phyloP scores from a whole-genome alignment of 2,113 vertebrate species.

The Trichomycterus rosablanca region DNA sequence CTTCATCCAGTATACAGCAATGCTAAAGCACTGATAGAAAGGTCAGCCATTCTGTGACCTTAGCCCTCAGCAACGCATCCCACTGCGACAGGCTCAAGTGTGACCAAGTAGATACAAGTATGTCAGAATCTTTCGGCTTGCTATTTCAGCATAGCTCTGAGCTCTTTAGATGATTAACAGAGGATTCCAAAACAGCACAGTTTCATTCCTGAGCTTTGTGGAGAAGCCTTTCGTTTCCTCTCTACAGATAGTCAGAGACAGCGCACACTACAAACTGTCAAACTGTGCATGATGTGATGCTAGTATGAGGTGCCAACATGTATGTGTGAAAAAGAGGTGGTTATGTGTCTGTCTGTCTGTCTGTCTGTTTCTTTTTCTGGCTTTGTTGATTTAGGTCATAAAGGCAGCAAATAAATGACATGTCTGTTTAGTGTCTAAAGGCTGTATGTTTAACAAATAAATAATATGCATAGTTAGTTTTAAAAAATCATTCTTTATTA shows the following conservation, averaged over 20 bases:
- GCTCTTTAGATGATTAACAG: slow-evolving; percentile 34
- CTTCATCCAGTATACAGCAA: slow-evolving; percentile 12
- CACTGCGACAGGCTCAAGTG: slow-evolving; percentile 47
- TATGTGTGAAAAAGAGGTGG: neutral
- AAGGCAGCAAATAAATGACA: too few species aligned
- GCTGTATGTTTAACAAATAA: too few species aligned
- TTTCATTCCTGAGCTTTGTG: slow-evolving; percentile 21
- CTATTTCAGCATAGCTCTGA: slow-evolving; percentile 19
- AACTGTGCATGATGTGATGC: slow-evolving; percentile 28
- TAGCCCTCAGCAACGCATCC: slow-evolving; percentile 36
- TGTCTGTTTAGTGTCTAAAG: too few species aligned
- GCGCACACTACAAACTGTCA: slow-evolving; percentile 31
- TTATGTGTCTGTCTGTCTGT: neutral
- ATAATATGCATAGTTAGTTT: too few species aligned
- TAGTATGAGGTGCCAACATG: slow-evolving; percentile 18
- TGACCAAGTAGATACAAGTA: slow-evolving; percentile 35
- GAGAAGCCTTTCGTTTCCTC: slow-evolving; percentile 33
- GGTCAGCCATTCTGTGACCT: slow-evolving; percentile 30
- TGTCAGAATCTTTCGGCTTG: slow-evolving; percentile 34
- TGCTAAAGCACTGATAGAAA: slow-evolving; percentile 35
- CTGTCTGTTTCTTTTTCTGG: neutral
- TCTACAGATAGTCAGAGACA: slow-evolving; percentile 30
- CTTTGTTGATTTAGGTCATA: neutral
- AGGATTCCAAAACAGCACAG: slow-evolving; percentile 26
- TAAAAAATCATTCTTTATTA: too few species aligned